Evolutionary conservation across 2,797 vertebrate species (phyloP), one percentile per base, ranked within the genome.

Genomic region (Lepilemur ruficaudatus): DNA sequence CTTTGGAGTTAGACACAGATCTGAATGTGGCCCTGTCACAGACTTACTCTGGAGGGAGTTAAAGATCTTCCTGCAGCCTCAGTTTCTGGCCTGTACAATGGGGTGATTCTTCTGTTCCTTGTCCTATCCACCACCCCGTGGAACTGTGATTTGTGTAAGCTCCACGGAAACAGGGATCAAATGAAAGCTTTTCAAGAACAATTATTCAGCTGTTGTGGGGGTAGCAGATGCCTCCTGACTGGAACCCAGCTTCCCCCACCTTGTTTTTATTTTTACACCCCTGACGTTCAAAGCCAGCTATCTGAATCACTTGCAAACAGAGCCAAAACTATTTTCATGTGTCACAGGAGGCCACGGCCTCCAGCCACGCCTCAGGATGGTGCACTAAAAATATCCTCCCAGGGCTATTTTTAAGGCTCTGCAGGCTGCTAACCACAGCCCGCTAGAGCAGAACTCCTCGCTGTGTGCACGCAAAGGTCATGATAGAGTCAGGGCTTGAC

Each of bases 321-420:
- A 96, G 91, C 86, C 83, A 92, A 75, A 91, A 52, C 93, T 93
- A 75, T 87, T 90, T 81, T 84, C 89, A 28, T 97, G 96, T 91
- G 69, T 97, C 97, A 97, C 63, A 65, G 48, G 50, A 95, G 89
- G 86, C 93, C 76, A 15, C 9, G 1, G 86, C 72, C 96, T 94
- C 80, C 93, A 94, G 94, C 89, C 97, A 95, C 91, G 9, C 96
- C 97, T 97, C 93, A 96, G 97, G 95, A 96, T 79, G 80, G 65
- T 20, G 55, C 14, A 7, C 97, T 97, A 97, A 97, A 97, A 97
- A 97, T 98, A 97, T 65, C 95, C 92, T 85, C 52, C 41, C 30
- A 2, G 91, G 0, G 20, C 89, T 98, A 97, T 98, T 97, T 98
- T 96, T 97, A 98, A 96, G 57, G 79, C 55, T 80, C 46, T 17